A percentile compares a stretch with the other conserved stretches of the same genome.
phyloP scores from a whole-genome alignment of 2,113 vertebrate genomes.

The Otus sunia region DNA sequence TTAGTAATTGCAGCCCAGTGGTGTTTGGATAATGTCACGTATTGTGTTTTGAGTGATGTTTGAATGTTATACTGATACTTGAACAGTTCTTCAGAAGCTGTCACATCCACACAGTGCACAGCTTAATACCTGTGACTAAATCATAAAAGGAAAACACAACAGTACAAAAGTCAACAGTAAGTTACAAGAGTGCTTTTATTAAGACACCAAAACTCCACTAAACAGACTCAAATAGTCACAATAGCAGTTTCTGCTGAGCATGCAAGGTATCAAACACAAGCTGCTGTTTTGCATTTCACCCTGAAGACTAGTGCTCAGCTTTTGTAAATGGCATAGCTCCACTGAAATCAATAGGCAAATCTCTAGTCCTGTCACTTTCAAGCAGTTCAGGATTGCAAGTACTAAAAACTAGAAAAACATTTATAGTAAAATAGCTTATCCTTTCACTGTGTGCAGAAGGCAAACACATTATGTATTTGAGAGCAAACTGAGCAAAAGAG shows the following conservation, averaged over 20 bases:
- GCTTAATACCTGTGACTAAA: background rate
- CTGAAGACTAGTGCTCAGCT: background rate
- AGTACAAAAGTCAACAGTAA: background rate
- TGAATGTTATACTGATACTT: background rate
- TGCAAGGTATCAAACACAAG: background rate
- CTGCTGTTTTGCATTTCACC: background rate
- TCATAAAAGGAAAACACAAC: background rate
- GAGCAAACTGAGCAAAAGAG: background rate
- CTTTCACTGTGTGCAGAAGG: background rate
- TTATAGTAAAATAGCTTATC: background rate
- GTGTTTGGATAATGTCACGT: background rate
- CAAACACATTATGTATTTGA: background rate
- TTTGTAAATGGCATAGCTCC: background rate
- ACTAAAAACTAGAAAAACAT: background rate
- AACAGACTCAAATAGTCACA: background rate
- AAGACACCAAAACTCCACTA: background rate
- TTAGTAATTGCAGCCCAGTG: background rate
- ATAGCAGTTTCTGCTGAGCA: background rate
- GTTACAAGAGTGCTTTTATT: constrained; percentile 42
- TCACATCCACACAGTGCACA: background rate
- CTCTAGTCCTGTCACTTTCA: background rate
- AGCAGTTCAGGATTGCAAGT: background rate
- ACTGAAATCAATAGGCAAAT: background rate
- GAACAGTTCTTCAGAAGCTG: background rate
- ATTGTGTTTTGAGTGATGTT: background rate